Conservation (phyloP, 2,797 vertebrate species). For the Schizopygopsis pylzovi region DNA sequence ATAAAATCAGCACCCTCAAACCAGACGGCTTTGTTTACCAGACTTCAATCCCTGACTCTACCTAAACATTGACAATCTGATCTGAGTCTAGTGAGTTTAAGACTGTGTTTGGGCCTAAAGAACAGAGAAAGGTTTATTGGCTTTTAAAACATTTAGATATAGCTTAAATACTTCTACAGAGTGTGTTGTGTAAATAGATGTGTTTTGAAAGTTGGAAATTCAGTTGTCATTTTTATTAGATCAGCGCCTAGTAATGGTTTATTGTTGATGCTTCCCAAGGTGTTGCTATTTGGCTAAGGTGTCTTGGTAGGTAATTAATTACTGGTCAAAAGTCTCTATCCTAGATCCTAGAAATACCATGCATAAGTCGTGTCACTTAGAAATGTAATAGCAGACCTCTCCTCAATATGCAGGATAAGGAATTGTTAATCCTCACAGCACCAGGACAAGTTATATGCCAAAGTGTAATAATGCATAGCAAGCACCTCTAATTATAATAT, state of each 20-base stretch:
- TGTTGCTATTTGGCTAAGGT: not conserved
- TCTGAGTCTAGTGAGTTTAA: conserved; percentile 10
- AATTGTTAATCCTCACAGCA: not conserved
- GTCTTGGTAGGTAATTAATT: not conserved
- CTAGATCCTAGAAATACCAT: not conserved
- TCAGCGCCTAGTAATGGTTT: not conserved
- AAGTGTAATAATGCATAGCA: not conserved
- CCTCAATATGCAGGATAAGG: not conserved
- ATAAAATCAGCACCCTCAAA: conserved; percentile 7
- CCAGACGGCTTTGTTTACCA: conserved; percentile 23
- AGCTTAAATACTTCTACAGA: not conserved
- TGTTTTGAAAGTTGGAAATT: not conserved
- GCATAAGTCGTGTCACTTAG: not conserved
- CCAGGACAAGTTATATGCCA: not conserved
- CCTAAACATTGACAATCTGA: conserved; percentile 15
- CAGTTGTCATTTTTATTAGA: not conserved
- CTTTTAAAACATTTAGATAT: conserved; percentile 6
- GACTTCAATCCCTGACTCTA: not conserved
- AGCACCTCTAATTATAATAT: not conserved
- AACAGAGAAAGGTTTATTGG: conserved; percentile 14
- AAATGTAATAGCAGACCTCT: not conserved
- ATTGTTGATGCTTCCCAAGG: not conserved
- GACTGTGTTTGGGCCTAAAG: conserved; percentile 1
- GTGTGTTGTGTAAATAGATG: not conserved
- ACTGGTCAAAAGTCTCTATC: not conserved